Evolutionary conservation across 1,140 invertebrate genomes (phyloP), one percentile per base, ranked within the genome.

Genomic region (Teleogryllus occipitalis): DNA sequence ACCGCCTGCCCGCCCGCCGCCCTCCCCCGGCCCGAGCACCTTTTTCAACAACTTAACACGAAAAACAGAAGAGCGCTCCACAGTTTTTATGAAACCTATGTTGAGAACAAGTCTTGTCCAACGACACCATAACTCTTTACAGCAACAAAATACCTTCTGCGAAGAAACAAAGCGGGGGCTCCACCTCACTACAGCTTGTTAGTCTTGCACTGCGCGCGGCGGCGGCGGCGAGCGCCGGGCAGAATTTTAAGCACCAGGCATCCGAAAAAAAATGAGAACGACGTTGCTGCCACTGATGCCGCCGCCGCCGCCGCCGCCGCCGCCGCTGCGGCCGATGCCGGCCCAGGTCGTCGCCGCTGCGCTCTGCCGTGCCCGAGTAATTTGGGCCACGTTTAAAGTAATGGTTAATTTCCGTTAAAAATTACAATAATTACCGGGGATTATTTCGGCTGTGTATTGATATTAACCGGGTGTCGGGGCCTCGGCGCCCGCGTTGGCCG

Each of bases 81-180:
- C 54, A 10, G 54, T 65, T 65, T 65, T 65, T 65, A 65, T 65
- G 54, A 65, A 65, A 65, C 54, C 54, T 18, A 65, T 65, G 54
- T 65, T 7, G 54, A 65, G 54, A 65, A 65, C 54, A 65, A 65
- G 54, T 65, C 54, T 65, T 65, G 54, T 65, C 54, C 54, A 65
- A 65, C 54, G 54, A 65, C 54, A 65, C 54, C 54, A 65, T 65
- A 65, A 65, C 54, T 65, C 54, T 65, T 65, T 65, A 65, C 54
- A 65, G 54, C 54, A 65, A 65, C 54, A 65, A 65, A 65, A 65
- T 65, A 18, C 54, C 54, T 65, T 65, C 54, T 65, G 54, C 10
- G 18, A 65, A 65, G 54, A 18, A 65, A 65, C 54, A 65, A 65
- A 65, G 54, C 54, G 54, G 7, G 54, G 18, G 54, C 54, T 65